These are phyloP conservation scores for Chionoecetes opilio DNA, from an alignment of 1,140 invertebrate genomes.

Conservation along the genomic window DNA sequence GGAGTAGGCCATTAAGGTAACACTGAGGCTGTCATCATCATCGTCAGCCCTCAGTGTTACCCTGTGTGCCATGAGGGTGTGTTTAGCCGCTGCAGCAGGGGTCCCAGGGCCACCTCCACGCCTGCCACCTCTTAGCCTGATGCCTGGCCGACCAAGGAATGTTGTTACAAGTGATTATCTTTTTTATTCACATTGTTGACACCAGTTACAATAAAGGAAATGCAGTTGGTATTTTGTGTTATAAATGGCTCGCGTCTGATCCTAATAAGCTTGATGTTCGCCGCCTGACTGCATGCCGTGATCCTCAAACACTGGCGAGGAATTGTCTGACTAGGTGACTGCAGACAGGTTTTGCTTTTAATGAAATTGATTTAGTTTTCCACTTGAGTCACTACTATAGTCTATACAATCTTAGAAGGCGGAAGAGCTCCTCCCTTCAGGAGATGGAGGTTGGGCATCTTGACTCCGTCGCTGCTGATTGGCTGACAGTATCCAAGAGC, in stretches of 20 bases:
- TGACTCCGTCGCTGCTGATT: too few relatives aligned
- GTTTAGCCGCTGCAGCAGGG: not conserved
- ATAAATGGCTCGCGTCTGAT: not conserved
- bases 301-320: too few relatives aligned
- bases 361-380: too few relatives aligned
- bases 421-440: too few relatives aligned
- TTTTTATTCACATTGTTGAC: conserved; percentile 30
- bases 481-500: too few relatives aligned
- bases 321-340: too few relatives aligned
- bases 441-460: too few relatives aligned
- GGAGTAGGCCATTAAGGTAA: not conserved
- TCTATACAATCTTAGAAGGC: too few relatives aligned
- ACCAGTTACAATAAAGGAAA: not conserved
- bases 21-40: not conserved
- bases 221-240: not conserved
- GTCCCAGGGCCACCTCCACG: not conserved
- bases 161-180: conserved; percentile 1
- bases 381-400: too few relatives aligned
- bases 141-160: conserved; percentile 3
- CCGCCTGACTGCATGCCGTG: not conserved
- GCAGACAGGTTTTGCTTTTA: too few relatives aligned
- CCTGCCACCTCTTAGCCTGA: not conserved
- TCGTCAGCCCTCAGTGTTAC: not conserved
- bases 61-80: not conserved
- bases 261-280: not conserved